Conservation (phyloP, 2,888 invertebrate genomes). For the Brachyopa scutellaris region DNA sequence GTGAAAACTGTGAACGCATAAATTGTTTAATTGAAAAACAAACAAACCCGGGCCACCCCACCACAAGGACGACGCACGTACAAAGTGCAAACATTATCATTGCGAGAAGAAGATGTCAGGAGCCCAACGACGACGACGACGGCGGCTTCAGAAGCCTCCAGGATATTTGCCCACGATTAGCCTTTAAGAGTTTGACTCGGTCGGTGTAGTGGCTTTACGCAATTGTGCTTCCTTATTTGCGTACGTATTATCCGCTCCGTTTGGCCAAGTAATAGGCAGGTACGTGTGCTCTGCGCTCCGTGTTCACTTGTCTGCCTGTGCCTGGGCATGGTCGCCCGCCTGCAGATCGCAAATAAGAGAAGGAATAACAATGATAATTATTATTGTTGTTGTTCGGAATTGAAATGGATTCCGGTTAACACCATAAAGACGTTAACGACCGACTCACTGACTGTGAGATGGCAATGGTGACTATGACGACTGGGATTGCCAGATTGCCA, state of each 20-base stretch:
- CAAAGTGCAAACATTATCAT: constrained; percentile 52
- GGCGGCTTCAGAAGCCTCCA: too few species aligned
- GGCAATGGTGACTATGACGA: constrained; percentile 7
- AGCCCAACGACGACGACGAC: constrained; percentile 20
- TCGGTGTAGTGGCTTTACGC: constrained; percentile 68
- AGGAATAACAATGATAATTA: constrained; percentile 70
- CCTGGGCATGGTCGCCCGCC: constrained; percentile 60
- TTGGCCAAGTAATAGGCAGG: constrained; percentile 67
- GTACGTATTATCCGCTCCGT: constrained; percentile 70
- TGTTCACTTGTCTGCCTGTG: constrained; percentile 68
- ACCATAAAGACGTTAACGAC: constrained; percentile 71
- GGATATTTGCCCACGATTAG: constrained; percentile 75
- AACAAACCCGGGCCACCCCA: constrained; percentile 66
- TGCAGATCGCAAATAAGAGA: constrained; percentile 56
- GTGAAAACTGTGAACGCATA: constrained; percentile 47
- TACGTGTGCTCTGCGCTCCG: constrained; percentile 30
- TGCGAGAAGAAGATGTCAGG: constrained; percentile 30
- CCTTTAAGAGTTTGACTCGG: constrained; percentile 71
- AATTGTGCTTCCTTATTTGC: constrained; percentile 72
- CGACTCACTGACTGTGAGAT: constrained; percentile 35
- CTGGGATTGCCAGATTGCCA: constrained; percentile 34
- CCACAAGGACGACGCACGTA: constrained; percentile 4
- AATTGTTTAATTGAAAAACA: constrained; percentile 71
- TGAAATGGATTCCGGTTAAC: constrained; percentile 72
- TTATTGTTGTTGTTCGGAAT: constrained; percentile 64